Conservation (phyloP, 2,113 vertebrate species). For the Cyanoliseus patagonus region DNA sequence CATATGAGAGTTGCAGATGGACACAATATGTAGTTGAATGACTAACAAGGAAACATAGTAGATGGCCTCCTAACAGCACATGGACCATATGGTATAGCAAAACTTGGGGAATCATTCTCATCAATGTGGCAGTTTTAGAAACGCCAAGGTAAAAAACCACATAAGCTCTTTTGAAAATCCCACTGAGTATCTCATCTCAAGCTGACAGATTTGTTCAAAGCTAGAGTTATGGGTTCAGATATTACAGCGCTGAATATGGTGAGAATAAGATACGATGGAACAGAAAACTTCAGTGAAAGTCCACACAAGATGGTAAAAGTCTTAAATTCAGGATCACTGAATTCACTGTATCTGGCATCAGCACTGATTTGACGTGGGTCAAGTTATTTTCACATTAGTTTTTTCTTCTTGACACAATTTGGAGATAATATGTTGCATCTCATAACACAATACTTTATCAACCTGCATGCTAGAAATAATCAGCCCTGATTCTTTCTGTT, state of each 20-base stretch:
- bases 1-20: slow-evolving; percentile 59
- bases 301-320: background rate
- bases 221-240: background rate
- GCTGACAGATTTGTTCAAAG: slow-evolving; percentile 26
- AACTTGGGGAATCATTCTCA: slow-evolving; percentile 43
- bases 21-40: slow-evolving; percentile 63
- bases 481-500: background rate
- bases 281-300: background rate
- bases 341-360: background rate
- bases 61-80: slow-evolving; percentile 57
- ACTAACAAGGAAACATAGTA: slow-evolving; percentile 63
- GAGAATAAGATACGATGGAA: background rate
- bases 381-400: background rate
- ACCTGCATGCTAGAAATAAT: background rate
- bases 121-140: slow-evolving; percentile 45
- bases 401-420: background rate
- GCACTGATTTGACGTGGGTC: background rate
- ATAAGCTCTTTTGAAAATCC: slow-evolving; percentile 28
- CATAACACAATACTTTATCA: background rate
- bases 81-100: slow-evolving; percentile 50
- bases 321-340: background rate
- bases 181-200: background rate
- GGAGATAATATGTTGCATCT: background rate
- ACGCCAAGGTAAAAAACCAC: slow-evolving; percentile 41
- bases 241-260: background rate